Conservation (phyloP, 2,888 invertebrate species). For the Camponotus fellah region DNA sequence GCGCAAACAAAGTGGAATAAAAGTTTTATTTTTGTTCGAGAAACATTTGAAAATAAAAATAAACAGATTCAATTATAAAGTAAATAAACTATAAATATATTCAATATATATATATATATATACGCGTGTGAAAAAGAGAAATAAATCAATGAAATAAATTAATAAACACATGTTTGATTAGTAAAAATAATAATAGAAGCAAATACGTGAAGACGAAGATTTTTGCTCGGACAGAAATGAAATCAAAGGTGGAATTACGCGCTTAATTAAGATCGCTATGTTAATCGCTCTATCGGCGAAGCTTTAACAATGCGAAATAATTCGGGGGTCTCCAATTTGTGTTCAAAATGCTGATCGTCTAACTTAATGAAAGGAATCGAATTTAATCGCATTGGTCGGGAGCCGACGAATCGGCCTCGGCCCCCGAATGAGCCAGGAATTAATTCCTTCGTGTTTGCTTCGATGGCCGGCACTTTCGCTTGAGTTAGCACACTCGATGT, state of each 20-base stretch:
- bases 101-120: not conserved
- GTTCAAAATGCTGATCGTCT: not conserved
- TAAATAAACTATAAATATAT: not conserved
- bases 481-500: conserved; percentile 59
- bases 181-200: not conserved
- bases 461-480: conserved; percentile 63
- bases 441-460: conserved; percentile 70
- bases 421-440: conserved; percentile 57
- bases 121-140: too few relatives aligned
- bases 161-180: not conserved
- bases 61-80: not conserved
- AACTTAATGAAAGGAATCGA: conserved; percentile 21
- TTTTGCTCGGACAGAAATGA: not conserved
- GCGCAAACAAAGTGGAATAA: not conserved
- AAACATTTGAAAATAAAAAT: not conserved
- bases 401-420: not conserved
- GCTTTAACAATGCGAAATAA: not conserved
- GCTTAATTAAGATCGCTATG: conserved; percentile 6
- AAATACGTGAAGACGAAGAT: not conserved
- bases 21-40: not conserved
- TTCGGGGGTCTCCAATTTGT: not conserved
- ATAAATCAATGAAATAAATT: not conserved
- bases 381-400: conserved; percentile 29
- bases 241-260: not conserved
- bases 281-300: not conserved